These are phyloP conservation scores for Galbula dea DNA, from an alignment of 2,113 vertebrate genomes.

Conservation along the genomic window DNA sequence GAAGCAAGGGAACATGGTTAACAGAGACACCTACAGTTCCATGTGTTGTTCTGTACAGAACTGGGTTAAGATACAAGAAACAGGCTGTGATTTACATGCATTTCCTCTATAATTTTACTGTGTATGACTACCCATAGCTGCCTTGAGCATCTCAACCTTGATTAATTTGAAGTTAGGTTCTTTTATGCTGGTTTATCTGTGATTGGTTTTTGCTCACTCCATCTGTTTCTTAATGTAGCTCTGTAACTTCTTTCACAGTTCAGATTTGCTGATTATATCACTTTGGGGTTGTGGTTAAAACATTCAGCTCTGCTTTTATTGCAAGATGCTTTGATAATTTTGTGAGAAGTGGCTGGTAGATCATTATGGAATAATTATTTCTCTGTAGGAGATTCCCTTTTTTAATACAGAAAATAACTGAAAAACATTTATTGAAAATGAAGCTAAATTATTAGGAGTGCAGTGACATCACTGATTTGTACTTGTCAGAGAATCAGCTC, in stretches of 20 bases:
- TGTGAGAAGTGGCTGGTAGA: not conserved
- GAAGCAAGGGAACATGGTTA: not conserved
- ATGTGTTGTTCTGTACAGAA: not conserved
- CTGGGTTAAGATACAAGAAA: not conserved
- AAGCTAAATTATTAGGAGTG: not conserved
- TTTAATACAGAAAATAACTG: not conserved
- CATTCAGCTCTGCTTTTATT: not conserved
- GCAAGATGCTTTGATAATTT: not conserved
- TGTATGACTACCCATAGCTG: not conserved
- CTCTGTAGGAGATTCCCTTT: not conserved
- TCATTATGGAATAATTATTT: constrained; percentile 39
- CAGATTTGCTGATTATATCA: not conserved
- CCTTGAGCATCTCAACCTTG: constrained; percentile 9
- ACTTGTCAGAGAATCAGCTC: not conserved
- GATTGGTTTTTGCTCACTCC: constrained; percentile 16
- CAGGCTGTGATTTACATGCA: not conserved
- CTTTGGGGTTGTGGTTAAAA: not conserved
- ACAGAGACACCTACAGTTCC: not conserved
- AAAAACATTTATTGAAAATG: not conserved
- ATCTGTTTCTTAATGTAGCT: constrained; percentile 18
- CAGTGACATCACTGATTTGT: not conserved
- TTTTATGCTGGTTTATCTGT: constrained; percentile 2
- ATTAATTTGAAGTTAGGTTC: constrained; percentile 12
- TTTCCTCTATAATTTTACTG: constrained; percentile 13
- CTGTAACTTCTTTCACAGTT: not conserved